Evolutionary conservation across 2,113 vertebrate species (phyloP).

Genomic region (human (Homo sapiens)): DNA sequence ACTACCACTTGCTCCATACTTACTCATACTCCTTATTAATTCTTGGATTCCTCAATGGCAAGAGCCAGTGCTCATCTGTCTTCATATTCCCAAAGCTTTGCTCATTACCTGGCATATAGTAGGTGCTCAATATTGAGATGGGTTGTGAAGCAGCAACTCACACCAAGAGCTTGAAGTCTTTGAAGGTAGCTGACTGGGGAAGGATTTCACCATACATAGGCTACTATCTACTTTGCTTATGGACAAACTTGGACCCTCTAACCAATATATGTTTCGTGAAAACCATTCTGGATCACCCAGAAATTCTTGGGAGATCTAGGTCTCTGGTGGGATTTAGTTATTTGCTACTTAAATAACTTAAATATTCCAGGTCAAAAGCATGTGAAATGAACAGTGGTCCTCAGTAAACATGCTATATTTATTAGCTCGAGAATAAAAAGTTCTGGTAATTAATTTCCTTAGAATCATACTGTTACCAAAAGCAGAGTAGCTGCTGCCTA

Average conservation of each 20-base stretch:
- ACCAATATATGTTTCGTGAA: not conserved
- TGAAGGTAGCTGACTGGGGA: not conserved
- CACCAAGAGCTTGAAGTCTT: not conserved
- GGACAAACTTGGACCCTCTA: not conserved
- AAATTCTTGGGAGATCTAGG: not conserved
- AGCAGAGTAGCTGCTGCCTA: not conserved
- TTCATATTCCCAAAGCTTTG: not conserved
- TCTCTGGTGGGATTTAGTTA: not conserved
- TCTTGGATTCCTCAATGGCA: not conserved
- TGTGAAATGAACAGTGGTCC: not conserved
- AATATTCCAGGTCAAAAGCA: not conserved
- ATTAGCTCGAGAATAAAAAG: conserved; percentile 5
- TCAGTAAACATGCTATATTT: not conserved
- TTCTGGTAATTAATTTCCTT: not conserved
- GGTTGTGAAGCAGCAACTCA: not conserved
- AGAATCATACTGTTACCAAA: not conserved
- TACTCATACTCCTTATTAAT: not conserved
- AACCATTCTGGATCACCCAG: not conserved
- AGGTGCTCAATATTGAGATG: not conserved
- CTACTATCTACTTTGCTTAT: not conserved
- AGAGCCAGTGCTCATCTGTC: not conserved
- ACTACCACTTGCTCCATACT: not conserved
- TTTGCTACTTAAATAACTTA: not conserved
- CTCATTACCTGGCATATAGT: not conserved
- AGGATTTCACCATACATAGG: not conserved